A percentile compares a stretch with the other conserved stretches of the same genome.
Conservation (phyloP, 2,113 vertebrate species). For the Barnardius zonarius region DNA sequence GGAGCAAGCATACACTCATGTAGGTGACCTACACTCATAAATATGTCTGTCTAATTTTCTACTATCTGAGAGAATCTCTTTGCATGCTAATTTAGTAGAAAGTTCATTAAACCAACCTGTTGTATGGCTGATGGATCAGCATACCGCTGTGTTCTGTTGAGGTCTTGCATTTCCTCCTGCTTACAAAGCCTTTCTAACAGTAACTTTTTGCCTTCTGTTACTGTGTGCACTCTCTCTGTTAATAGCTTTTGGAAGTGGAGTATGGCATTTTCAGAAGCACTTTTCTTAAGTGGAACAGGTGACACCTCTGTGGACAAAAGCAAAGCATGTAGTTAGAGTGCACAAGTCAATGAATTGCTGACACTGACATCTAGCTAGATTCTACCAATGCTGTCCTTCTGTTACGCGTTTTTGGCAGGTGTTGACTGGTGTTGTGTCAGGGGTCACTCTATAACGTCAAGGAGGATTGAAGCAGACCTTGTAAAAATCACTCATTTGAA, state of each 20-base stretch:
- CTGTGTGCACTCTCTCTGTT: conserved; percentile 54
- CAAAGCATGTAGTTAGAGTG: not conserved
- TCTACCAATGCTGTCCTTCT: not conserved
- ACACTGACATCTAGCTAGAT: not conserved
- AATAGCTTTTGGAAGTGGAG: conserved; percentile 55
- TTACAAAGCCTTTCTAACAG: conserved; percentile 65
- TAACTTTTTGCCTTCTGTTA: conserved; percentile 63
- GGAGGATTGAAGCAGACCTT: not conserved
- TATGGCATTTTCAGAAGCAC: conserved; percentile 47
- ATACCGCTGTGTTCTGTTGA: conserved; percentile 35
- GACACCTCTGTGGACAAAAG: conserved; percentile 54
- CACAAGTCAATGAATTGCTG: not conserved
- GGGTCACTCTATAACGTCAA: not conserved
- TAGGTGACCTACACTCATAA: not conserved
- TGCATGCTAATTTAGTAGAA: conserved; percentile 40
- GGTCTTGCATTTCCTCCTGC: conserved; percentile 57
- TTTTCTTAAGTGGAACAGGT: conserved; percentile 67
- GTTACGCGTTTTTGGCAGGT: not conserved
- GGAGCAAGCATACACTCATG: not conserved
- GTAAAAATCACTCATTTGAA: not conserved
- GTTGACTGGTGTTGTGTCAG: not conserved
- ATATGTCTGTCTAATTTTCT: not conserved
- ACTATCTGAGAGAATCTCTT: not conserved
- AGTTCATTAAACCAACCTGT: conserved; percentile 67
- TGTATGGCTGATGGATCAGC: conserved; percentile 33